Evolutionary conservation across 1,140 invertebrate species (phyloP).

Genomic region (Sycophaga agraensis): DNA sequence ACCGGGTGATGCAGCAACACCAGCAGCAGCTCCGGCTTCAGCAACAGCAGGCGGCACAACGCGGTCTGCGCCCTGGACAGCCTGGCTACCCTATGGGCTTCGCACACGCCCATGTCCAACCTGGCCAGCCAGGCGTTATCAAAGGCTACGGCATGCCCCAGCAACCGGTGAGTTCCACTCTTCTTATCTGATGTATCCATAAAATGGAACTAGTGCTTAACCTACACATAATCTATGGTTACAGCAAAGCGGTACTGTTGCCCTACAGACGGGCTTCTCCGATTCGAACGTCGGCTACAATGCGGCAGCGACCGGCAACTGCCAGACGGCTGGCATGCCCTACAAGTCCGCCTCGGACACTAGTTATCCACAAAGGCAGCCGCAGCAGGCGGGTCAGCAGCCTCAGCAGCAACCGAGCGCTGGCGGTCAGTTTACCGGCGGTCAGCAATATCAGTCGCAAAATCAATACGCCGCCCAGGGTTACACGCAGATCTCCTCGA

Average conservation of each 20-base stretch:
- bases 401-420: conserved; percentile 30
- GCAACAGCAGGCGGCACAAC: conserved; percentile 61
- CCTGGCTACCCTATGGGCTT: conserved; percentile 52
- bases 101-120: conserved; percentile 34
- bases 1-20: conserved; percentile 75
- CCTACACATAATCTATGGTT: conserved; percentile 12
- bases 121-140: conserved; percentile 46
- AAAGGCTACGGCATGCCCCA: conserved; percentile 55
- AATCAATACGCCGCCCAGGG: conserved; percentile 51
- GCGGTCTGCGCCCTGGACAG: conserved; percentile 52
- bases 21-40: conserved; percentile 65
- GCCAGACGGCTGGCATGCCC: conserved; percentile 57
- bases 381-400: conserved; percentile 4
- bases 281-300: conserved; percentile 53
- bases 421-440: not conserved
- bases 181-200: too few species aligned
- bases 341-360: conserved; percentile 56
- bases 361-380: conserved; percentile 45
- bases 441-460: conserved; percentile 39
- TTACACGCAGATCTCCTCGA: conserved; percentile 53
- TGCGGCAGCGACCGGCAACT: conserved; percentile 53
- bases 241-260: conserved; percentile 55
- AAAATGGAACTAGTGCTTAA: too few species aligned
- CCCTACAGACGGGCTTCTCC: conserved; percentile 55
- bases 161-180: conserved; percentile 50